Base-by-base conservation (phyloP, 2,888 invertebrate species). In the Erebia aethiops region DNA sequence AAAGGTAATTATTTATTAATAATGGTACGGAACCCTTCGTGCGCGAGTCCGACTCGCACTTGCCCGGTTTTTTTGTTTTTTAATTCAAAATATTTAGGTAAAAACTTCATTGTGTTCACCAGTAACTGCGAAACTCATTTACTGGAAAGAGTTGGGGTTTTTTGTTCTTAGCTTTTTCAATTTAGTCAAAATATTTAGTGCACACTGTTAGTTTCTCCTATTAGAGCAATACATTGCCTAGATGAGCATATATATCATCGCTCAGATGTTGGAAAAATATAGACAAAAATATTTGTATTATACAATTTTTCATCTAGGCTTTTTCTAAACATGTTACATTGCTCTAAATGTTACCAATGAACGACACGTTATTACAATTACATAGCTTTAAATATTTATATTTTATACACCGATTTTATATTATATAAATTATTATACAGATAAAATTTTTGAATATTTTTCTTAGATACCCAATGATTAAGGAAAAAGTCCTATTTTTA, bases 361-460 rank as follows among this genome's bases (percentile, higher is more conserved):
- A 60, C 11, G 10, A 61, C 43, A 41, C 41, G n/a, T n/a, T 43
- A 43, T 18, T 54, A 61, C 18, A 43, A 54, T 61, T 18, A 43
- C 13, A 61, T 8, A 35, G n/a, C n/a, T 58, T 35, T 8, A 35
- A n/a, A 26, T 14, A 58, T 35, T 58, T 58, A 35, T 58, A 57
- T 14, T 58, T 58, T 58, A 18, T 46, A 61, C 16, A 61, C 16
- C 9, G 18, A 43, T 61, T 61, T 43, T n/a, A 16, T 61, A 46
- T 43, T 61, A 46, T 43, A 43, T 43, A 41, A n/a, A 18, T 61
- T 61, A 16, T 61, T 61, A 46, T 16, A 61, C 41, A 61, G 43
- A 46, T 46, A 18, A 11, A 11, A 18, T 13, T 35, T 58, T 61
- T 16, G 2, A n/a, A n/a, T 4, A 60, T 10, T 41, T 41, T 60